Base-by-base conservation (phyloP, 2,797 vertebrate species). In the Petrocephalus schoutedeni region DNA sequence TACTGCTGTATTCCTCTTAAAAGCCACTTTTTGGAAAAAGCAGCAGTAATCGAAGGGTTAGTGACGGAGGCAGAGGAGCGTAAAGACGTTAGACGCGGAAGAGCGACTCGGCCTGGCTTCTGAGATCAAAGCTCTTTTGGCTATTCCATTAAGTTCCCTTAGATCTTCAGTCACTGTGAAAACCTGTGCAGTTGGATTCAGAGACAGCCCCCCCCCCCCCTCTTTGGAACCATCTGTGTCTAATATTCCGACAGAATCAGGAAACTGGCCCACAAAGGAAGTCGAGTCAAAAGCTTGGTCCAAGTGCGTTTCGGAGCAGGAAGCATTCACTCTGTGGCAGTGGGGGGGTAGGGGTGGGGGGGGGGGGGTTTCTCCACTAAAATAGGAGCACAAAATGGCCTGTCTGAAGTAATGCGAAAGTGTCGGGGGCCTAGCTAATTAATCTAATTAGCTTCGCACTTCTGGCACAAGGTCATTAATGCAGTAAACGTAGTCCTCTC, bases 261-360 rank as follows among this genome's bases (percentile, higher is more conserved):
- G 74, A 87, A 58, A 59, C n/a, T 23, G 54, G 41, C 36, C 53
- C 54, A 58, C 87, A 56, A 23, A 80, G 54, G 87, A 77, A 87
- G 32, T 19, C 41, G 56, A 87, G 71, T 32, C 8, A n/a, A 87
- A 28, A 6, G 87, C 10, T 0, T 51, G 74, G 23, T 87, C 87
- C 57, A 56, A 45, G 45, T 56, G 23, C 3, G 28, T 77, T 86
- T 64, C 51, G 49, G 45, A 57, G 80, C 87, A 88, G 87, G 45
- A 67, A 64, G 23, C 5, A 4, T 49, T 87, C 54, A n/a, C 57
- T 64, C 41, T 59, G 12, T 36, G 36, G 36, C 36, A 36, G n/a
- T n/a, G 28, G 28, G 28, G 28, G 28, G 28, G 28, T n/a, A n/a
- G 28, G 28, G 28, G 28, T 1, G 36, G 51, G 41, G 80, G 4